Evolutionary conservation across 2,113 vertebrate species (phyloP).

Genomic region (Gymnocephalus cernua): DNA sequence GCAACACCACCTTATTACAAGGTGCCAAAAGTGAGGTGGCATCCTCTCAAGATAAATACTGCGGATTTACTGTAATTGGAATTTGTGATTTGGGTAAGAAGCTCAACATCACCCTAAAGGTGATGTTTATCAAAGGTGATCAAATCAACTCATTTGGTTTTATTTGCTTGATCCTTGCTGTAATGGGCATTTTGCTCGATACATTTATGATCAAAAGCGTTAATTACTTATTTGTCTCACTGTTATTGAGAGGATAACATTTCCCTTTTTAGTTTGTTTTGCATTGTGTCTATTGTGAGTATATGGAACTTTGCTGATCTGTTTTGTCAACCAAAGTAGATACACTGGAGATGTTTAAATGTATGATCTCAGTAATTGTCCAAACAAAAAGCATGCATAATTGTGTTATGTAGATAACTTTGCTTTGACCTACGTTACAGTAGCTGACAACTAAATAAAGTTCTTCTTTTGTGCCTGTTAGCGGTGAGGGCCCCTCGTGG

Average conservation of each 20-base stretch:
- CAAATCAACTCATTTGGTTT: too few species aligned
- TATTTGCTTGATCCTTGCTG: not conserved
- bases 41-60: not conserved
- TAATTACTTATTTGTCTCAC: not conserved
- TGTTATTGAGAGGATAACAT: not conserved
- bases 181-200: not conserved
- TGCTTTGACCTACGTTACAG: not conserved
- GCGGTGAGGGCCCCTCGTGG: conserved; percentile 83
- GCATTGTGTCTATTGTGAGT: not conserved
- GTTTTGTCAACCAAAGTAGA: not conserved
- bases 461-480: conserved; percentile 45
- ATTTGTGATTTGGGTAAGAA: not conserved
- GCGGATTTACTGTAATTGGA: not conserved
- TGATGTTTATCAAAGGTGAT: too few species aligned
- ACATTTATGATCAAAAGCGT: not conserved
- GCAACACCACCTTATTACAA: not conserved
- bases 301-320: not conserved
- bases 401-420: not conserved
- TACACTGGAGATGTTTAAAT: not conserved
- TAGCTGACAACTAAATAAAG: not conserved
- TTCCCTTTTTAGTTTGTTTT: not conserved
- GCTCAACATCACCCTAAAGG: not conserved
- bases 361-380: not conserved
- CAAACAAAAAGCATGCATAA: not conserved
- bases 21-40: not conserved